Base-by-base conservation (phyloP, 2,113 vertebrate genomes). In the Hipposideros armiger region DNA sequence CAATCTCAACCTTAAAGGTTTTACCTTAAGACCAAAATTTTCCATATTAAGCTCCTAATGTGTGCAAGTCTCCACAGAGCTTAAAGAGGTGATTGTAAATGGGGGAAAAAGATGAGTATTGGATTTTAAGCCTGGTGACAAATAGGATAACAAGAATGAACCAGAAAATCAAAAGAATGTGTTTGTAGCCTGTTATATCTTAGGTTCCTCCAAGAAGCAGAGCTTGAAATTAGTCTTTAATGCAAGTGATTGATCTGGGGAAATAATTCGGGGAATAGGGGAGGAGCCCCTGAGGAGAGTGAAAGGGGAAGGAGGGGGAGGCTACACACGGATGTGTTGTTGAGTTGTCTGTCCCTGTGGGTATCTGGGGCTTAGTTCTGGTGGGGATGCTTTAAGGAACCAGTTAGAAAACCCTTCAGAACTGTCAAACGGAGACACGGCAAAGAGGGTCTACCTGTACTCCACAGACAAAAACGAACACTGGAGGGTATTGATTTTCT, bases 61-160 rank as follows among this genome's bases (percentile, higher is more conserved):
- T 92, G 62, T 70, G n/a, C 36, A 87, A 72, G 32, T 15, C 52
- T 85, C 20, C 28, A 80, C 24, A 82, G 15, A 60, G 13, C 20
- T 74, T 70, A 81, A 78, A 83, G 54, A 92, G 26, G 58, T 69
- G 47, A 50, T 50, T 90, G 5, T 77, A 95, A 97, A 72, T 87
- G 32, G 13, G 9, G 47, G 74, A 94, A 92, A 89, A 69, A 36
- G 40, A 88, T 87, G 42, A 92, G 19, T 77, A 82, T 85, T 95
- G 92, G 92, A 32, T 83, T 97, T 96, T 40, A 64, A 58, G 30
- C 81, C 74, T 92, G 42, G 52, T 94, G 87, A 95, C 94, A 85
- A 87, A 96, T 92, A 77, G 62, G 40, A 42, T 96, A 96, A 85
- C 64, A 67, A 95, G 80, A 95, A 94, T 62, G 45, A 69, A 47